These are phyloP conservation scores for Oreocharis arfaki DNA, from an alignment of 2,113 vertebrate genomes.

Conservation along the genomic window DNA sequence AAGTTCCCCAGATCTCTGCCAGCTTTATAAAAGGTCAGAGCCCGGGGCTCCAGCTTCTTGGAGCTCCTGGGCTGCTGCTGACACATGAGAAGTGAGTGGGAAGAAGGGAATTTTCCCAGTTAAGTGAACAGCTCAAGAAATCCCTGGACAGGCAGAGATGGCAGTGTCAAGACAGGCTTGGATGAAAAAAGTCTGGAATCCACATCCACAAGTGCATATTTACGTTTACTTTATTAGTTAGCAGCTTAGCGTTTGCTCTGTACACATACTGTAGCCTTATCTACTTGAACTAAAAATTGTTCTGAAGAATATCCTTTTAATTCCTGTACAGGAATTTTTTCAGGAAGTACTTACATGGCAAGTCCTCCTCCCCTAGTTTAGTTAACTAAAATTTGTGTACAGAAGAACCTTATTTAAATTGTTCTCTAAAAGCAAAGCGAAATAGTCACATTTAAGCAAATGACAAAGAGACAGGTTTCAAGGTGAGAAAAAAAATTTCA, in stretches of 20 bases:
- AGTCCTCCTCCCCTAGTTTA: background rate
- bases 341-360: background rate
- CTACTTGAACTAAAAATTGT: background rate
- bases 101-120: background rate
- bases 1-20: background rate
- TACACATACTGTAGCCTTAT: background rate
- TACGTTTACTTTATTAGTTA: background rate
- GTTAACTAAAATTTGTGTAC: background rate
- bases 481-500: background rate
- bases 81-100: background rate
- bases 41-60: background rate
- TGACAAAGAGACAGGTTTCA: background rate
- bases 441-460: background rate
- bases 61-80: background rate
- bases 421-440: background rate
- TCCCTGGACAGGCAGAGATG: background rate
- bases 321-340: background rate
- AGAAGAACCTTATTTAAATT: background rate
- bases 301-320: background rate
- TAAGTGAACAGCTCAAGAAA: background rate
- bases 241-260: background rate
- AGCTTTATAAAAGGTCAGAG: background rate
- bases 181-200: background rate
- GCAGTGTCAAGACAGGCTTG: background rate
- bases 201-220: accelerated